Evolutionary conservation across 1,140 invertebrate species (phyloP), one percentile per base, ranked within the genome.

Genomic region (Pseudomyrmex gracilis): DNA sequence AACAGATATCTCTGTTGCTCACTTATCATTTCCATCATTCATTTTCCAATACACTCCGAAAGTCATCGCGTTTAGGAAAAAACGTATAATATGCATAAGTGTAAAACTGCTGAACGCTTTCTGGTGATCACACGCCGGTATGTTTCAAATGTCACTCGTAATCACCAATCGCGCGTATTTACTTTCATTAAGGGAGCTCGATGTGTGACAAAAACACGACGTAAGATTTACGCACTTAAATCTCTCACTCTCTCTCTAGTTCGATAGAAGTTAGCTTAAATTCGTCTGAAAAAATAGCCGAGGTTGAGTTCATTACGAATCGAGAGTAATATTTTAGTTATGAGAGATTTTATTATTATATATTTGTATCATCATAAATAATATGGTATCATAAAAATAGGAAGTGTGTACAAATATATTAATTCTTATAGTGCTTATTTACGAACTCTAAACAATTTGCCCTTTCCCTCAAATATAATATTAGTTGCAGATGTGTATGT

Each of bases 361-460:
- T 34, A 34, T 34, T 24, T 77, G 49, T 67, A 58, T 78, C 68
- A 73, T 82, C 87, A 85, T 87, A 85, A 88, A 88, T 88, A 87
- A 88, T 88, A 88, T 77, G 55, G 22, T n/a, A n/a, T 63, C 57
- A 78, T 58, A 73, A 76, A 76, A 82, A 88, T 77, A 83, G 83
- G 86, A 88, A 87, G 87, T 73, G 87, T 73, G 82, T 88, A 88
- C 83, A 88, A 88, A 88, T 85, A 74, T 87, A 64, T 66, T 76
- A 74, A 85, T 84, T 66, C 43, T 64, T 64, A 73, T 49, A 43
- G 68, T 86, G 86, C 68, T 43, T 86, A 58, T 57, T 57, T 86
- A 83, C 22, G 55, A 47, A 78, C 53, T 76, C 51, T 66, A 49
- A 87, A 87, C 58, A 73, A 34, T 82, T 87, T 88, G 53, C 83